Evolutionary conservation across 2,797 vertebrate species (phyloP), one percentile per base, ranked within the genome.

Genomic region (Karalla daura): DNA sequence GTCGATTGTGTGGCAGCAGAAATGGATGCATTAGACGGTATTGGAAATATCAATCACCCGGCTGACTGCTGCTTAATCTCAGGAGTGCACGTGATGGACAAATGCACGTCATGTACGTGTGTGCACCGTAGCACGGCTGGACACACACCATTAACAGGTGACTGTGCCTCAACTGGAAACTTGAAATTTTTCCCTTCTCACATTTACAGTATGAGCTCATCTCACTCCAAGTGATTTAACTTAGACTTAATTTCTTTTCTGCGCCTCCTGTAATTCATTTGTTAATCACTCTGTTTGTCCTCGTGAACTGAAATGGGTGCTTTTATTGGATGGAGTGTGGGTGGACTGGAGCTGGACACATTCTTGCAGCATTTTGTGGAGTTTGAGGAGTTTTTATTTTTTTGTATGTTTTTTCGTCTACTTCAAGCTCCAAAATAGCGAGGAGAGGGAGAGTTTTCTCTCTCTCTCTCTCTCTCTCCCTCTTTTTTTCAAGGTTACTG

Each of bases 31-130:
- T 90, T 81, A 85, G 69, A 85, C 81, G 71, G 72, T 74, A 81
- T 78, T 89, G 75, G 76, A 89, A 78, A 72, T 72, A 80, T 83
- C 75, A 87, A 73, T 88, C 83, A 90, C 81, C 82, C 71, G 72
- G 52, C 30, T 79, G 76, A 81, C 77, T 72, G 74, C 76, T 65
- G 67, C 35, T 61, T 55, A 73, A 65, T 78, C 66, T 78, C 37
- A 14, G 67, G 65, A 82, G 80, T 78, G n/a, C 27, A 17, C 33
- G 27, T 58, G 28, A 17, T 23, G 5, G 67, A 59, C 55, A 74
- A 53, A 61, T 63, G 51, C 62, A 56, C 63, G 46, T n/a, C n/a
- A n/a, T 9, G 24, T 45, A 28, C 24, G 30, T 43, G 14, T 32
- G 35, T 43, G 41, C 35, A 37, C 13, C 20, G 37, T 17, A 21